These are phyloP conservation scores for Polydesmus complanatus DNA, from an alignment of 2,888 invertebrate genomes.

Conservation along the genomic window DNA sequence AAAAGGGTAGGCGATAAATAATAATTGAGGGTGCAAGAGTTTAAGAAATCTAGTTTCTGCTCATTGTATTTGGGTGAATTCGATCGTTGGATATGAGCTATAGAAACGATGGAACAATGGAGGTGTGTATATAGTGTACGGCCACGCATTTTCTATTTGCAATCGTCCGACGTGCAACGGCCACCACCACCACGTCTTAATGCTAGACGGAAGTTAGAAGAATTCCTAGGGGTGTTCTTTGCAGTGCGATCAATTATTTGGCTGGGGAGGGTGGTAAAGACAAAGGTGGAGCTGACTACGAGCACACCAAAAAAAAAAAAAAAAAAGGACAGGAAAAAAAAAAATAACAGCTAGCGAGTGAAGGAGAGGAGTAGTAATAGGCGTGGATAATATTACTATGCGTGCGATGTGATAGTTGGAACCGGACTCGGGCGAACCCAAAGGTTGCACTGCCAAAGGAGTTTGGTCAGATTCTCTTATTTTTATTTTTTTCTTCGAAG, in stretches of 20 bases:
- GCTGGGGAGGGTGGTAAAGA: background rate
- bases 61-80: too few species aligned
- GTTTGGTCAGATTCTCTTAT: too few species aligned
- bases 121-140: too few species aligned
- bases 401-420: background rate
- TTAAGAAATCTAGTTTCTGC: too few species aligned
- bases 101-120: too few species aligned
- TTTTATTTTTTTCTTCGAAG: too few species aligned
- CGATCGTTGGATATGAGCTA: too few species aligned
- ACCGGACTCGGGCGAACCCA: too few species aligned
- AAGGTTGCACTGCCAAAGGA: too few species aligned
- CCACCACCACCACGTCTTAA: background rate
- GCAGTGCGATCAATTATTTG: slow-evolving; percentile 12
- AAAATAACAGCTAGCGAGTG: background rate
- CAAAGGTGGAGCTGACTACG: too few species aligned
- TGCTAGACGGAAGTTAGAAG: background rate
- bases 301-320: background rate
- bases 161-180: background rate
- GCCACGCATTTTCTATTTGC: slow-evolving; percentile 3
- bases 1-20: too few species aligned
- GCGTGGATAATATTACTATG: background rate
- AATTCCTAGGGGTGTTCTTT: slow-evolving; percentile 14
- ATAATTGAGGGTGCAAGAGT: too few species aligned
- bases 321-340: background rate
- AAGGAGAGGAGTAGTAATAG: background rate